Conservation (phyloP, 2,888 invertebrate species). For the Drosophila prostipennis region DNA sequence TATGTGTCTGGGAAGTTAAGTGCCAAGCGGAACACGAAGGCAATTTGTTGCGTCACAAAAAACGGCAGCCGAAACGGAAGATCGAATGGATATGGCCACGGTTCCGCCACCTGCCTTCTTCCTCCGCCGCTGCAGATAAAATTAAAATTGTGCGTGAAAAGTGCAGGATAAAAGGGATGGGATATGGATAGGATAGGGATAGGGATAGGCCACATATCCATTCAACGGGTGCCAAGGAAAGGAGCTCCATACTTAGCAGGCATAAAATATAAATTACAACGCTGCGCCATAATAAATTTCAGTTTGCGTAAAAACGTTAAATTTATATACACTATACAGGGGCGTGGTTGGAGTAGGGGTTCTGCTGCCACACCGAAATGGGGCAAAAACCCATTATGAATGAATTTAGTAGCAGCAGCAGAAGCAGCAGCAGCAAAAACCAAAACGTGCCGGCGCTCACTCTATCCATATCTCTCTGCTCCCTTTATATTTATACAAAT, state of each 20-base stretch:
- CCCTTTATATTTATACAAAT: constrained; percentile 73
- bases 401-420: constrained; percentile 71
- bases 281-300: constrained; percentile 78
- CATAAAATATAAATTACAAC: constrained; percentile 80
- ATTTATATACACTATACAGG: constrained; percentile 71
- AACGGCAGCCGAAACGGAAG: constrained; percentile 16
- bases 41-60: constrained; percentile 66
- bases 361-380: constrained; percentile 8
- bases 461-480: constrained; percentile 10
- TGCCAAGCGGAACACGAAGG: constrained; percentile 61
- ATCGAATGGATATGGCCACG: constrained; percentile 16
- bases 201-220: constrained; percentile 9
- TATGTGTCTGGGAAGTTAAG: constrained; percentile 53
- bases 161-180: constrained; percentile 27
- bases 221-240: constrained; percentile 14
- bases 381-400: constrained; percentile 76
- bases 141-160: constrained; percentile 61
- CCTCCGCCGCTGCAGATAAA: constrained; percentile 44
- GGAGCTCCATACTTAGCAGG: constrained; percentile 69
- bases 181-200: no score
- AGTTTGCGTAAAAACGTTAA: constrained; percentile 78
- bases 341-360: neutral
- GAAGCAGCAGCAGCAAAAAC: constrained; percentile 55
- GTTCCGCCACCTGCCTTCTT: constrained; percentile 1
- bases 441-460: constrained; percentile 35